Evolutionary conservation across 2,113 vertebrate genomes (phyloP).

Genomic region (Petromus typicus): DNA sequence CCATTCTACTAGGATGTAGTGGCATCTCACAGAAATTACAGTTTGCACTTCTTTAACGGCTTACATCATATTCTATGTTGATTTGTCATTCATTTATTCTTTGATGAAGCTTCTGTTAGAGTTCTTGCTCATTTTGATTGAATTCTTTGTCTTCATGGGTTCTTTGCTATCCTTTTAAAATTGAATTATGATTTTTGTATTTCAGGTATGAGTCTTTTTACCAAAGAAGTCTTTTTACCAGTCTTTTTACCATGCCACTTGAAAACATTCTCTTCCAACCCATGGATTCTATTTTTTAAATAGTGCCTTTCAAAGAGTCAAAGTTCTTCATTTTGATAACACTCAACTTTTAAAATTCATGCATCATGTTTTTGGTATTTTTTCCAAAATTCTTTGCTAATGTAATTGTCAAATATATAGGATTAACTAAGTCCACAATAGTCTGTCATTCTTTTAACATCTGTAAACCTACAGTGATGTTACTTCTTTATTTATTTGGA

Average conservation of each 20-base stretch:
- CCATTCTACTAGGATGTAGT: neutral
- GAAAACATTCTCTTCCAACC: neutral
- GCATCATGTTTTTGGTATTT: neutral
- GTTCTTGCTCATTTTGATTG: neutral
- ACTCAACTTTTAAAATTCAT: neutral
- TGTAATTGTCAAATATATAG: neutral
- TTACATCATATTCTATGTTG: neutral
- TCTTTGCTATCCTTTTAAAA: neutral
- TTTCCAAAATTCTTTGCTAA: neutral
- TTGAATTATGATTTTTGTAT: neutral
- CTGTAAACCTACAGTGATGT: neutral
- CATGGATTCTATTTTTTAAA: neutral
- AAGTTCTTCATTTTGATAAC: neutral
- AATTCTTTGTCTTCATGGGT: neutral
- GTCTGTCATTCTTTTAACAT: neutral
- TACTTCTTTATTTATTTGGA: neutral
- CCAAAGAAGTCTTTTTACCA: too few relatives aligned
- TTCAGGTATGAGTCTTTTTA: neutral
- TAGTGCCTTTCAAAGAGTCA: neutral
- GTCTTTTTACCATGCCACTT: too few relatives aligned
- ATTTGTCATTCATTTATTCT: neutral
- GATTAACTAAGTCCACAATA: neutral
- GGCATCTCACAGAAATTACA: neutral
- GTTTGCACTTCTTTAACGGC: neutral
- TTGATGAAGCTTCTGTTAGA: neutral